Percentiles rank a stretch among this genome's conserved stretches.
Evolutionary conservation across 1,140 invertebrate genomes (phyloP).

Genomic region (Tetragonula clypearis): DNA sequence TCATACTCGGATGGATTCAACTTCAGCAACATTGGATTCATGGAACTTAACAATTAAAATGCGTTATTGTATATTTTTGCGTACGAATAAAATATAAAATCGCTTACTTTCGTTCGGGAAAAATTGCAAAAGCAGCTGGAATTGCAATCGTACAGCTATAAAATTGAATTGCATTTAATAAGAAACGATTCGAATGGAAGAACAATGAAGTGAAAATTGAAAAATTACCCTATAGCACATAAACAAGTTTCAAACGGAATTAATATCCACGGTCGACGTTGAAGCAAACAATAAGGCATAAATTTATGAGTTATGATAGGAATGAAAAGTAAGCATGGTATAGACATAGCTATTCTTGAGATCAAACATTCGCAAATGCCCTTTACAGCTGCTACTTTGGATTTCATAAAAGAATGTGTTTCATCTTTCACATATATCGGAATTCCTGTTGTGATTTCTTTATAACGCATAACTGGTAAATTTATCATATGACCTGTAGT

Average conservation of each 20-base stretch:
- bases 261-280: slow-evolving; percentile 16
- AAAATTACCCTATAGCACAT: slow-evolving; percentile 37
- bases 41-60: slow-evolving; percentile 26
- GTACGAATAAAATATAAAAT: slow-evolving; percentile 5
- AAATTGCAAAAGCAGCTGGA: slow-evolving; percentile 45
- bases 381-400: slow-evolving; percentile 79
- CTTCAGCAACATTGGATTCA: slow-evolving; percentile 41
- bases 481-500: slow-evolving; percentile 85
- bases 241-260: slow-evolving; percentile 21
- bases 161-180: background rate
- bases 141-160: slow-evolving; percentile 44
- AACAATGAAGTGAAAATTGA: background rate
- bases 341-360: slow-evolving; percentile 85
- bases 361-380: slow-evolving; percentile 85
- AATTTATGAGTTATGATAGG: slow-evolving; percentile 44
- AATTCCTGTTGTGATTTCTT: slow-evolving; percentile 82
- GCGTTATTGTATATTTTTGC: background rate
- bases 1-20: slow-evolving; percentile 34
- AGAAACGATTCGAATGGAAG: background rate
- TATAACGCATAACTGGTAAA: slow-evolving; percentile 85
- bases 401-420: slow-evolving; percentile 55
- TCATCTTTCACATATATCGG: slow-evolving; percentile 29
- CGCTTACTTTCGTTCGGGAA: slow-evolving; percentile 46
- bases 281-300: slow-evolving; percentile 28
- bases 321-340: slow-evolving; percentile 81